A percentile compares a stretch with the other conserved stretches of the same genome.
These are phyloP conservation scores for Cephalopterus ornatus DNA, from an alignment of 2,113 vertebrate genomes.

Conservation along the genomic window DNA sequence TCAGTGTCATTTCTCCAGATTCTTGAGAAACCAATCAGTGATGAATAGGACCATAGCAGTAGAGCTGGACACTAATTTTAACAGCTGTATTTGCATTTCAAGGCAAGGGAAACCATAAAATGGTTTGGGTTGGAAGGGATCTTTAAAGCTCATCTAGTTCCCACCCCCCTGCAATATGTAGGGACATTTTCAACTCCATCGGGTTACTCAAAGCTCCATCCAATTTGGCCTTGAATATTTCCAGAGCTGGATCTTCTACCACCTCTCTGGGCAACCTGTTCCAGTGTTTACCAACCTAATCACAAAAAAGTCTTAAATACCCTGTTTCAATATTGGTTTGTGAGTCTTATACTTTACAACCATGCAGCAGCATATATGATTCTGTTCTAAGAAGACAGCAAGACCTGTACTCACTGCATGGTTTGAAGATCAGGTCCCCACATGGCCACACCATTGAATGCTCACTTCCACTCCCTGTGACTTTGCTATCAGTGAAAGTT, in stretches of 20 bases:
- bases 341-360: not conserved
- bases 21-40: not conserved
- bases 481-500: not conserved
- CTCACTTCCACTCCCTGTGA: not conserved
- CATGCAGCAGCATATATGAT: not conserved
- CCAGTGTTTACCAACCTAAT: not conserved
- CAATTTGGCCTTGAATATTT: not conserved
- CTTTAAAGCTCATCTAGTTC: not conserved
- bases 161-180: accelerated
- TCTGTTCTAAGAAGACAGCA: not conserved
- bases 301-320: not conserved
- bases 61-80: not conserved
- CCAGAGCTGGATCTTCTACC: not conserved
- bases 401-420: not conserved
- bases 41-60: not conserved
- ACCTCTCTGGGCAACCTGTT: not conserved
- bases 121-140: not conserved
- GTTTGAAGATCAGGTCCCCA: not conserved
- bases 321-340: not conserved
- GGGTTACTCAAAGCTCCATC: not conserved
- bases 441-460: not conserved
- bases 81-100: not conserved
- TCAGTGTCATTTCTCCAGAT: not conserved
- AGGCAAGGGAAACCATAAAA: not conserved
- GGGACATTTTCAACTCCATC: not conserved